phyloP scores from a whole-genome alignment of 2,797 vertebrate species.

The Artibeus lituratus region DNA sequence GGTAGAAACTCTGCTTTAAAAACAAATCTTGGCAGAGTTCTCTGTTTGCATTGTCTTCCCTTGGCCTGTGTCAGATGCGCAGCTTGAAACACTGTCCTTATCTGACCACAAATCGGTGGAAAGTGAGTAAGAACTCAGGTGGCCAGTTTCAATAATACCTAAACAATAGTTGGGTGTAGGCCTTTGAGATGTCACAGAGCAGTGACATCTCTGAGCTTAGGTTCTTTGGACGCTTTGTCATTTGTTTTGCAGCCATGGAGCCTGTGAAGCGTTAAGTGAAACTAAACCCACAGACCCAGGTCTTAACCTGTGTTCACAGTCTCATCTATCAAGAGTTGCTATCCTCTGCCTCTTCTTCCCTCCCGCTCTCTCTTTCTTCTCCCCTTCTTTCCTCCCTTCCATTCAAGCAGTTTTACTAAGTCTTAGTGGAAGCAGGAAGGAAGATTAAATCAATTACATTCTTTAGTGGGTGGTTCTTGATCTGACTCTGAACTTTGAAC shows the following conservation, averaged over 20 bases:
- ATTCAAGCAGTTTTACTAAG: neutral
- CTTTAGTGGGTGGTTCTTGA: neutral
- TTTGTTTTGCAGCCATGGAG: neutral
- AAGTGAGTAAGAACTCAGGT: neutral
- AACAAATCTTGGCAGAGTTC: neutral
- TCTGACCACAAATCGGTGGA: neutral
- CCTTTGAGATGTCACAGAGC: neutral
- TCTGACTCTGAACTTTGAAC: neutral
- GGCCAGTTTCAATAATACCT: neutral
- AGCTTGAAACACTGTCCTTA: neutral
- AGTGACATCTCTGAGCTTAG: neutral
- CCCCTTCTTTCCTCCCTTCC: neutral
- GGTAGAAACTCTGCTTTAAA: conserved; percentile 17
- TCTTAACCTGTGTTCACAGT: neutral
- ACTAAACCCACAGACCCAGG: neutral
- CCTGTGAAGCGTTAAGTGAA: neutral
- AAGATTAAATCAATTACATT: neutral
- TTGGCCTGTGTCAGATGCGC: neutral
- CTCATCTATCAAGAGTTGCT: neutral
- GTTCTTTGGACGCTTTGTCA: neutral
- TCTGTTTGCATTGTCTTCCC: neutral
- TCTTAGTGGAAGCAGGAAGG: neutral
- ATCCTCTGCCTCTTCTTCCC: neutral
- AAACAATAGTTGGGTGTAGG: neutral
- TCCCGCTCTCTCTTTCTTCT: neutral